Conservation (phyloP, 2,113 vertebrate species). For the Zeus faber region DNA sequence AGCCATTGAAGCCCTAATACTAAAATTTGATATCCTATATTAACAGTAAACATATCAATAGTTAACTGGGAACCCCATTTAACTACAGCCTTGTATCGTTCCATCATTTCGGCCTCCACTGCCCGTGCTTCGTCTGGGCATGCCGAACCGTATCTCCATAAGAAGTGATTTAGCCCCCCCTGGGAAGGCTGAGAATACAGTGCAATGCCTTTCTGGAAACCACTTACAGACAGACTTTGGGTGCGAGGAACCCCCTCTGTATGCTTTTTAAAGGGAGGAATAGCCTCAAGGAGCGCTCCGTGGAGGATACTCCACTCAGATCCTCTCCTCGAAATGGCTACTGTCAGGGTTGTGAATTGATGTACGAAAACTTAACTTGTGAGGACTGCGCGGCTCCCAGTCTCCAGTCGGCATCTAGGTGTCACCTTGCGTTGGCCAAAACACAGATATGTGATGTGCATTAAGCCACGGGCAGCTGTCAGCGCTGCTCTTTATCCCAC, state of each 20-base stretch:
- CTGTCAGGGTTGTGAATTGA: constrained; percentile 46
- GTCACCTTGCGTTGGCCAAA: constrained; percentile 58
- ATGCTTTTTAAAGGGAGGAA: constrained; percentile 30
- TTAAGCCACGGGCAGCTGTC: constrained; percentile 60
- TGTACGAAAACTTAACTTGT: constrained; percentile 37
- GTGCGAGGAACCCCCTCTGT: constrained; percentile 24
- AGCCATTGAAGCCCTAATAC: no score
- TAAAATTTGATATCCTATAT: no score
- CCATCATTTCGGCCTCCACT: no score
- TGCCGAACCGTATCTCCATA: constrained; percentile 27
- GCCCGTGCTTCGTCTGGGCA: no score
- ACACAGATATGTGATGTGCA: constrained; percentile 53
- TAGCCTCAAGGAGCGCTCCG: constrained; percentile 29
- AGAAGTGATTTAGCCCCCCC: constrained; percentile 32
- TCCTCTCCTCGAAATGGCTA: constrained; percentile 38
- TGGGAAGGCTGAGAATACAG: constrained; percentile 35
- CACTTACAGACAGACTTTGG: constrained; percentile 38
- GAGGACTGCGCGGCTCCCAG: constrained; percentile 35
- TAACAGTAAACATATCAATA: no score
- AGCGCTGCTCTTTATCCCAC: constrained; percentile 47
- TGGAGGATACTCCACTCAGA: constrained; percentile 37
- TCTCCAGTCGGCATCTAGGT: constrained; percentile 36
- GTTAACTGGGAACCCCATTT: background rate
- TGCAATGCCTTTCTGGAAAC: constrained; percentile 46
- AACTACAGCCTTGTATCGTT: background rate